Conservation (phyloP, 2,888 invertebrate genomes). For the Diarsia rubi region DNA sequence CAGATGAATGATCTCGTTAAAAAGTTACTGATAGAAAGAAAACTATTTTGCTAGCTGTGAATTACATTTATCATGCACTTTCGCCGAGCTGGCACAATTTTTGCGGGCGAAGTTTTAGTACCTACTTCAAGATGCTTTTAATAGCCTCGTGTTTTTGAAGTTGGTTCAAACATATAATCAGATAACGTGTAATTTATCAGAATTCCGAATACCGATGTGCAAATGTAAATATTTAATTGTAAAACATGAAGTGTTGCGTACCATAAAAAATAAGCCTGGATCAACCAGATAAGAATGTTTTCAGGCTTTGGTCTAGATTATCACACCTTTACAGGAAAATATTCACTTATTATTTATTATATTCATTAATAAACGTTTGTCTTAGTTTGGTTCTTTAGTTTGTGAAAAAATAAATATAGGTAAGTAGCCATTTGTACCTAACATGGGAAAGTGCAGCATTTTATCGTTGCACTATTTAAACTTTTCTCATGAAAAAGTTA, state of each 20-base stretch:
- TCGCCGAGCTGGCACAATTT: no score
- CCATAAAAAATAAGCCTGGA: neutral
- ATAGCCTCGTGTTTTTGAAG: neutral
- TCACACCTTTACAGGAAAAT: neutral
- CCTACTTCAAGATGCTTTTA: no score
- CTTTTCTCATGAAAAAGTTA: neutral
- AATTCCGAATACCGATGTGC: slow-evolving; percentile 3
- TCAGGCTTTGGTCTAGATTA: neutral
- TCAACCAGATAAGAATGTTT: slow-evolving; percentile 13
- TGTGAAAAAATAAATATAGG: neutral
- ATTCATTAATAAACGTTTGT: neutral
- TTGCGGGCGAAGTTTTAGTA: no score
- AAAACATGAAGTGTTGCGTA: slow-evolving; percentile 14
- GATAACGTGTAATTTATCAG: neutral
- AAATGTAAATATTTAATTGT: slow-evolving; percentile 9
- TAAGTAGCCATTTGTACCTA: neutral
- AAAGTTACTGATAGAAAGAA: no score
- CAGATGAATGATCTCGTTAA: no score
- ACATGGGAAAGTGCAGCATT: neutral
- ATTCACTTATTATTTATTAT: no score
- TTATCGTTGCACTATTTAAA: neutral
- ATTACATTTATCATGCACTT: no score
- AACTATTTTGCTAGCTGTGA: no score
- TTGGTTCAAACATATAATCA: neutral
- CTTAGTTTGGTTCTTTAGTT: neutral